Evolutionary conservation across 1,140 invertebrate genomes (phyloP).

Genomic region (Cyphomyrmex costatus): DNA sequence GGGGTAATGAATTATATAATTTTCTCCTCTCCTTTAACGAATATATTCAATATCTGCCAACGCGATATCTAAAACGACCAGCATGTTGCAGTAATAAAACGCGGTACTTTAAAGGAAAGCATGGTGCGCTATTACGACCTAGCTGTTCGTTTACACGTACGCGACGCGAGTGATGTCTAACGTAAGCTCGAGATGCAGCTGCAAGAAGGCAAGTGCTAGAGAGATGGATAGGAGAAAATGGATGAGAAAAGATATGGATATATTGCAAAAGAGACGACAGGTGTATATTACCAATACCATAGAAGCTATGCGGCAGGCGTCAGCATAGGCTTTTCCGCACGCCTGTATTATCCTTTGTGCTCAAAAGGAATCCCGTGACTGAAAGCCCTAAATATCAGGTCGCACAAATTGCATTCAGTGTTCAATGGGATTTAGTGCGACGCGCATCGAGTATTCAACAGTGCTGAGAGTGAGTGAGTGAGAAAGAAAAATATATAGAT

Average conservation of each 20-base stretch:
- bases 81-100: constrained; percentile 49
- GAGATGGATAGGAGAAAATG: constrained; percentile 53
- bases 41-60: constrained; percentile 11
- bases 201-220: constrained; percentile 39
- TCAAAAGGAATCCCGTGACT: constrained; percentile 48
- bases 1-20: constrained; percentile 19
- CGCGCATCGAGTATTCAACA: constrained; percentile 39
- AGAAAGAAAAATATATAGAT: too few relatives aligned
- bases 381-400: constrained; percentile 60
- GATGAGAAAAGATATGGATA: constrained; percentile 57
- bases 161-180: constrained; percentile 42
- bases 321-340: constrained; percentile 34
- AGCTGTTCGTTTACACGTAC: constrained; percentile 37
- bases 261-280: constrained; percentile 33
- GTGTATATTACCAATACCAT: neutral
- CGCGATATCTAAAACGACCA: neutral
- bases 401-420: constrained; percentile 57
- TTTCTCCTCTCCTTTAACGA: neutral
- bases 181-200: constrained; percentile 29
- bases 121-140: constrained; percentile 55
- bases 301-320: constrained; percentile 23
- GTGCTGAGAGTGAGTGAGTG: neutral
- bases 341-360: constrained; percentile 36
- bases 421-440: constrained; percentile 58
- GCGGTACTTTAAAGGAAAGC: constrained; percentile 55